Evolutionary conservation across 2,888 invertebrate species (phyloP), one percentile per base, ranked within the genome.

Genomic region (Melanotus villosus): DNA sequence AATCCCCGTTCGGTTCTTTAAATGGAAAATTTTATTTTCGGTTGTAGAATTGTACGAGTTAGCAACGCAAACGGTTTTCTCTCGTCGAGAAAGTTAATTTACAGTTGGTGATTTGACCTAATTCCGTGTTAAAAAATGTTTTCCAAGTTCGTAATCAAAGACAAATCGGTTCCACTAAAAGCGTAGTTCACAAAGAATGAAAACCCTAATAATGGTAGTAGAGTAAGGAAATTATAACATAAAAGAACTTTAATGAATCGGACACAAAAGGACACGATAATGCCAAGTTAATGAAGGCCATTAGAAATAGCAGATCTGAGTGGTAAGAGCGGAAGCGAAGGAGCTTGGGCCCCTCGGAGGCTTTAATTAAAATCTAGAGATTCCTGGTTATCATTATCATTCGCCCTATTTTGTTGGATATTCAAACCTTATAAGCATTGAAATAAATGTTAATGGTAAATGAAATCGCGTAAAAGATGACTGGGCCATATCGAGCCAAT

Each of bases 261-360:
- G 68, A 68, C 72, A 71, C 68, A 71, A 71, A 71, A 59, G 65
- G 62, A 66, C 68, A 71, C 65, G 71, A 71, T 73, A 73, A 73
- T 71, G 64, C 71, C 65, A 56, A 71, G 68, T 68, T 73, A 73
- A 73, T 73, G 71, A 73, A 73, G 60, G 60, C 56, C 59, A 64
- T 72, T 65, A 69, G 65, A 69, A 65, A 69, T 65, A 65, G 65
- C 58, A 68, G 58, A 64, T 52, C 68, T 41, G 45, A 64, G 64
- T 68, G 41, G 68, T 59, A 54, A 47, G 45, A 54, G 41, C 45
- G 52, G 59, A 68, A 64, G 43, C 38, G 63, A 63, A 54, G 26
- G 50, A 47, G 45, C 16, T 47, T 23, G 36, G 32, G 19, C 38
- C 26, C 41, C 54, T 32, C 47, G 57, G 45, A 68, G 52, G 45